These are phyloP conservation scores for Apostichopus californicus DNA, from an alignment of 35 echinoderm and acorn worm genomes.

Conservation along the genomic window DNA sequence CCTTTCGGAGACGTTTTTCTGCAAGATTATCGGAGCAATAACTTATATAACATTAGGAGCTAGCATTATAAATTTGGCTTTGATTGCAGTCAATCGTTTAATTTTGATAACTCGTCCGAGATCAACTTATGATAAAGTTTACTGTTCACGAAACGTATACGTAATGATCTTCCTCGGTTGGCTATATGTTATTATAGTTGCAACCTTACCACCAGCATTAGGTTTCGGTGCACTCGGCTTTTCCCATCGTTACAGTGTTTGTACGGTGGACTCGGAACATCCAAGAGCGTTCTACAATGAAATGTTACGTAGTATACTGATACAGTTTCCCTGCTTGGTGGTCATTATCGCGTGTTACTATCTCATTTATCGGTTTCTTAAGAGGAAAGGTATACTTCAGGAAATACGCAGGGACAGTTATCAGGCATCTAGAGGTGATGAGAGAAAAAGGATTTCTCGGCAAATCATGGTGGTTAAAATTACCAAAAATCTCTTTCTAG, in stretches of 20 bases:
- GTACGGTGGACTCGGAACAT: conserved; percentile 33
- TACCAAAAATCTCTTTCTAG: conserved; percentile 75
- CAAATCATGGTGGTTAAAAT: conserved; percentile 43
- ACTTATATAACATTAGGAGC: neutral
- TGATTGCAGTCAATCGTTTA: conserved; percentile 65
- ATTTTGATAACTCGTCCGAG: conserved; percentile 23
- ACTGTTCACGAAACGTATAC: neutral
- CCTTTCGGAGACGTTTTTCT: neutral
- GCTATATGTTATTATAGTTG: conserved; percentile 50
- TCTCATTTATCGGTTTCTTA: neutral
- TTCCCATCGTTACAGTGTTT: conserved; percentile 62
- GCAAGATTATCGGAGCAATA: conserved; percentile 4
- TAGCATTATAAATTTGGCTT: conserved; percentile 50
- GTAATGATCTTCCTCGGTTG: conserved; percentile 19
- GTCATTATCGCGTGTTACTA: neutral
- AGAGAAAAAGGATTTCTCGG: too few species aligned
- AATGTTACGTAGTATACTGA: neutral
- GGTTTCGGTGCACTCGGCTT: conserved; percentile 64
- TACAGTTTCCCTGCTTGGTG: neutral
- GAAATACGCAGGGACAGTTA: neutral
- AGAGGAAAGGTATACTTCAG: neutral
- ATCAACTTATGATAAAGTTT: neutral
- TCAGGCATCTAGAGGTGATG: neutral
- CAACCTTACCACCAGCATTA: conserved; percentile 28
- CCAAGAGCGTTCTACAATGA: neutral